These are phyloP conservation scores for Metellina segmentata DNA, from an alignment of 2,888 invertebrate genomes.

Conservation along the genomic window DNA sequence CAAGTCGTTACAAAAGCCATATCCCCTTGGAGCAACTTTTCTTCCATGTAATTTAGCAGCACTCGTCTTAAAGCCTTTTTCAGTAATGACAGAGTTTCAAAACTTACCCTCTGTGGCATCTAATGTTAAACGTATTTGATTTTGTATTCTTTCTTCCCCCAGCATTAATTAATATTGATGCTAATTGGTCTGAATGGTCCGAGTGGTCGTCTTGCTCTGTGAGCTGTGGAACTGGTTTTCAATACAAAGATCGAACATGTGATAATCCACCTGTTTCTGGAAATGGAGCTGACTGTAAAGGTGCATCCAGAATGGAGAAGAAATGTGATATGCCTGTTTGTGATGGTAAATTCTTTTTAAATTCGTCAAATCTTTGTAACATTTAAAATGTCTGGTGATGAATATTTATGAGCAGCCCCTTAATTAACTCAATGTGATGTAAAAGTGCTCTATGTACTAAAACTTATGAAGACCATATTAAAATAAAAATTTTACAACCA, in stretches of 20 bases:
- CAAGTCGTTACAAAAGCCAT: too few relatives aligned
- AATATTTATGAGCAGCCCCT: too few relatives aligned
- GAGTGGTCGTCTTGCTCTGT: conserved; percentile 86
- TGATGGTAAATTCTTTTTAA: conserved; percentile 81
- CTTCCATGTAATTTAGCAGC: too few relatives aligned
- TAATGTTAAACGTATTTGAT: neutral
- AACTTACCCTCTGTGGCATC: neutral
- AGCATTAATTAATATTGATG: conserved; percentile 78
- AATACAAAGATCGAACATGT: conserved; percentile 84
- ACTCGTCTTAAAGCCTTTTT: neutral
- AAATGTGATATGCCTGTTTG: conserved; percentile 89
- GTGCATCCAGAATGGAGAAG: conserved; percentile 85
- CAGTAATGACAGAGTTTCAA: neutral
- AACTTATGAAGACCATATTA: too few relatives aligned
- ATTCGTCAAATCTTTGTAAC: too few relatives aligned
- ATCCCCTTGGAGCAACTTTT: too few relatives aligned
- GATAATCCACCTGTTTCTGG: conserved; percentile 80
- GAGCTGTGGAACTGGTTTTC: conserved; percentile 87
- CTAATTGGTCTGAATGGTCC: conserved; percentile 85
- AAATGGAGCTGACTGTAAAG: conserved; percentile 82
- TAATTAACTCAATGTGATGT: too few relatives aligned
- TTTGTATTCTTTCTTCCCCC: conserved; percentile 8
- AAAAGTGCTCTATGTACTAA: too few relatives aligned
- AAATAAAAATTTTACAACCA: too few relatives aligned
- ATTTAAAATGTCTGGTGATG: too few relatives aligned